Base-by-base conservation (phyloP, 1,140 invertebrate genomes). In the Colletes gigas region DNA sequence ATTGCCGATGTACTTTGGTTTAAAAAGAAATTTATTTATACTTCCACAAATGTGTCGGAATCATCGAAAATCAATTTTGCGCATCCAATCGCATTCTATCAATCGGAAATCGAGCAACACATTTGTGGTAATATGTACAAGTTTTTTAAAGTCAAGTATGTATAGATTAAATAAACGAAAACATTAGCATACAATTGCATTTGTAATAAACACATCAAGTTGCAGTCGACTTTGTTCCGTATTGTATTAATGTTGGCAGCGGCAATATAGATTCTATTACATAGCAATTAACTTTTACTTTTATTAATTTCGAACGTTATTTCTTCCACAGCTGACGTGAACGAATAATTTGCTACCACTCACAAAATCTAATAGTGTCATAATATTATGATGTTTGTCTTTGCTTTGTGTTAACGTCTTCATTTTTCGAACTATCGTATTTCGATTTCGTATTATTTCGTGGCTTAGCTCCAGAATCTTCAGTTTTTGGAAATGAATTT, bases 351-450 rank as follows among this genome's bases (percentile, higher is more conserved):
- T 9, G 55, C 39, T 83, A 57, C 47, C 4, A 30, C 30, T 21
- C 10, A 8, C 30, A 21, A 76, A 59, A 50, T 47, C 15, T 57
- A 76, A 62, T 10, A 2, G 30, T 30, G 30, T 30, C 30, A 30
- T 30, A 30, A 21, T 76, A 91, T 92, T 83, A 94, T 88, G 84
- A 92, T 91, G 91, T 93, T 89, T 54, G 78, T 86, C 91, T 74
- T 92, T 92, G 83, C 62, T 74, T 71, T 60, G 74, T 54, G 39
- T 81, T n/a, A 8, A 83, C 62, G 10, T 83, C 78, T 47, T 89
- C 83, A 10, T 62, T 84, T 68, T 60, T 80, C 3, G 30, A 5
- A 9, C 17, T 47, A 63, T 17, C 52, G 6, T 8, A 9, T 17
- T 72, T 62, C 14, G 14, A 21, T 65, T 0, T n/a, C 14, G 14